Evolutionary conservation across 2,797 vertebrate species (phyloP), one percentile per base, ranked within the genome.

Genomic region (Myotis planiceps): DNA sequence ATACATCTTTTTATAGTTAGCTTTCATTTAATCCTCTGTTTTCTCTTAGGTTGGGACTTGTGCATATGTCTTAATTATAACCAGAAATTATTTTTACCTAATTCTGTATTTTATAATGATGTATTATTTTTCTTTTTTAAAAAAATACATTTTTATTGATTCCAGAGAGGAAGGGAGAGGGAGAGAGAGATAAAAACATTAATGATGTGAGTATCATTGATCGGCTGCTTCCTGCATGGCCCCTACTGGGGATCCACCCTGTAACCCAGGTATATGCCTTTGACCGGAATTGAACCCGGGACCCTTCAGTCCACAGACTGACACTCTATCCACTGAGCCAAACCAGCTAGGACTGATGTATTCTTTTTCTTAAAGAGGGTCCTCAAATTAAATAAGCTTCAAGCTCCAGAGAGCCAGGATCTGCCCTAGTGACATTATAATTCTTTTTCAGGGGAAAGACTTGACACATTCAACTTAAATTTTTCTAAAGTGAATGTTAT

Each of bases 331-430:
- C 27, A 60, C 27, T 14, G 27, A 60, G 58, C 58, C 58, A 60
- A 29, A 29, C 58, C 27, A 60, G 58, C 58, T 60, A 60, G 5
- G 5, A 29, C 58, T 86, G 85, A 51, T 53, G 3, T 53, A 18
- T 88, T 90, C 25, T 87, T 79, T 88, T 69, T 58, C 55, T 76
- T 45, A 71, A 94, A 71, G n/a, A 66, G 10, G 15, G 9, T 6
- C 29, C 25, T 95, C 23, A 86, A 95, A 85, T 95, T 74, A 82
- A 88, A 76, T 87, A 95, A 79, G 9, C 63, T 85, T 94, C 27
- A 63, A 91, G 39, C 13, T 89, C 25, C 66, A 80, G 13, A 86
- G 49, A 95, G 85, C 18, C 71, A 93, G 32, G 8, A 69, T 74
- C 18, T 89, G 2, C 27, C 34, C 32, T 65, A 75, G 9, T 89